phyloP scores from a whole-genome alignment of 2,113 vertebrate species.

The Nothobranchius kuhntae region DNA sequence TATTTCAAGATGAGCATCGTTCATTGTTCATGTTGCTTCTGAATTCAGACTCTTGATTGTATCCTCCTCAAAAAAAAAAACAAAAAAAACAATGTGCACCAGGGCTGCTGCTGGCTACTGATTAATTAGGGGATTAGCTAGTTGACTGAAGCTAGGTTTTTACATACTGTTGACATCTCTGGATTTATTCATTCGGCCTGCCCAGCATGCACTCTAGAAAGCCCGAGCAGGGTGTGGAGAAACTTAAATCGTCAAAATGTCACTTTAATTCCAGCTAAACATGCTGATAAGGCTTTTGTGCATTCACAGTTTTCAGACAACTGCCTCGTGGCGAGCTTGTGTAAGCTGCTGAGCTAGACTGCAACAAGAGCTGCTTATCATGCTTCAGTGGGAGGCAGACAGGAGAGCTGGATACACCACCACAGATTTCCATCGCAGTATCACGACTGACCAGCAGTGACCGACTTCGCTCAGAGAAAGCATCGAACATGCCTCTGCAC shows the following conservation, averaged over 20 bases:
- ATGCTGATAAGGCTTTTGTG: slow-evolving; percentile 59
- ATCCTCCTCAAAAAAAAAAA: slow-evolving; percentile 11
- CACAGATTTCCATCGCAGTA: slow-evolving; percentile 44
- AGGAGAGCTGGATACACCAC: slow-evolving; percentile 39
- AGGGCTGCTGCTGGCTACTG: slow-evolving; percentile 22
- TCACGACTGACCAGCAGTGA: slow-evolving; percentile 44
- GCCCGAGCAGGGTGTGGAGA: slow-evolving; percentile 26
- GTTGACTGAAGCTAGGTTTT: slow-evolving; percentile 57
- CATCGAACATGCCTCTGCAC: slow-evolving; percentile 28
- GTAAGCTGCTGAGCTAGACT: slow-evolving; percentile 59
- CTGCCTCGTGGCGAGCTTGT: slow-evolving; percentile 45
- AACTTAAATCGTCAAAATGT: slow-evolving; percentile 61
- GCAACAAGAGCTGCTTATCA: slow-evolving; percentile 60
- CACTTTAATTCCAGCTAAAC: slow-evolving; percentile 59
- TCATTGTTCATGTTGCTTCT: slow-evolving; percentile 10
- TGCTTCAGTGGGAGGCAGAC: slow-evolving; percentile 54
- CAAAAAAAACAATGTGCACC: slow-evolving; percentile 5
- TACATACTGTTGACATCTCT: slow-evolving; percentile 50
- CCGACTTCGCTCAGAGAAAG: slow-evolving; percentile 18
- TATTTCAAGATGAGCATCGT: slow-evolving; percentile 16
- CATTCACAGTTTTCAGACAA: slow-evolving; percentile 51
- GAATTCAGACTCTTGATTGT: slow-evolving; percentile 18
- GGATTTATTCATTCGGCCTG: slow-evolving; percentile 47
- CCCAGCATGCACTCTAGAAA: slow-evolving; percentile 35
- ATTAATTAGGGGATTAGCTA: slow-evolving; percentile 58